These are phyloP conservation scores for Aeoliscus strigatus DNA, from an alignment of 2,797 vertebrate species.

Conservation along the genomic window DNA sequence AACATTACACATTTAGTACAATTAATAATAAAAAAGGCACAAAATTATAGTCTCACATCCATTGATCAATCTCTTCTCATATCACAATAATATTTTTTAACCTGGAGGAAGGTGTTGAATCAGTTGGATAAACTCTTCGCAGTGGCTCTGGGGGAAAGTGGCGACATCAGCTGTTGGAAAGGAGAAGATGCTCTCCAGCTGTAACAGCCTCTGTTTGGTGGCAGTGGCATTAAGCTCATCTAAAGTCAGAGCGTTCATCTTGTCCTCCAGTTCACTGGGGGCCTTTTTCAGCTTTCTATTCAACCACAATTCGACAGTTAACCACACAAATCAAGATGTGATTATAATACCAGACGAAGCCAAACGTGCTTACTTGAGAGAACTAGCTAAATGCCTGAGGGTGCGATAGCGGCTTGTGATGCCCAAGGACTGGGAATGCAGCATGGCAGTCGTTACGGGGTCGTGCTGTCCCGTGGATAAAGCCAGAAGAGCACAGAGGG, in stretches of 20 bases:
- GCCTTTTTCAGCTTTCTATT: constrained; percentile 81
- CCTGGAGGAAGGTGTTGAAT: constrained; percentile 57
- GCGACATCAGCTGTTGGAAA: constrained; percentile 67
- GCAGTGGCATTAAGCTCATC: constrained; percentile 37
- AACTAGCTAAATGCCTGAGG: constrained; percentile 74
- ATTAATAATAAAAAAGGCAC: too few species aligned
- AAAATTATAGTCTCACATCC: too few species aligned
- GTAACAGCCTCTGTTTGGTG: constrained; percentile 45
- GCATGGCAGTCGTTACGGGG: constrained; percentile 77
- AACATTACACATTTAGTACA: background rate
- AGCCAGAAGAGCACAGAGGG: constrained; percentile 78
- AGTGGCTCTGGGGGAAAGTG: constrained; percentile 67
- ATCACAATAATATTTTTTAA: constrained; percentile 11
- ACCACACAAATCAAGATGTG: background rate
- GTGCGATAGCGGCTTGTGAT: constrained; percentile 84
- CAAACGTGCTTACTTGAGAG: constrained; percentile 72
- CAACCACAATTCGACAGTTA: background rate
- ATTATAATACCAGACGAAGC: too few species aligned
- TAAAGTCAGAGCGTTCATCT: constrained; percentile 73
- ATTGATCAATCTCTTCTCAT: background rate
- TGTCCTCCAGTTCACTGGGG: constrained; percentile 62
- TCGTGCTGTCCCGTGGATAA: constrained; percentile 76
- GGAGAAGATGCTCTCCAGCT: constrained; percentile 76
- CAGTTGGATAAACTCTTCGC: constrained; percentile 65
- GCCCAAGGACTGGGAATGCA: constrained; percentile 81